Conservation (phyloP, 2,888 invertebrate species). For the Resseliella maxima region DNA sequence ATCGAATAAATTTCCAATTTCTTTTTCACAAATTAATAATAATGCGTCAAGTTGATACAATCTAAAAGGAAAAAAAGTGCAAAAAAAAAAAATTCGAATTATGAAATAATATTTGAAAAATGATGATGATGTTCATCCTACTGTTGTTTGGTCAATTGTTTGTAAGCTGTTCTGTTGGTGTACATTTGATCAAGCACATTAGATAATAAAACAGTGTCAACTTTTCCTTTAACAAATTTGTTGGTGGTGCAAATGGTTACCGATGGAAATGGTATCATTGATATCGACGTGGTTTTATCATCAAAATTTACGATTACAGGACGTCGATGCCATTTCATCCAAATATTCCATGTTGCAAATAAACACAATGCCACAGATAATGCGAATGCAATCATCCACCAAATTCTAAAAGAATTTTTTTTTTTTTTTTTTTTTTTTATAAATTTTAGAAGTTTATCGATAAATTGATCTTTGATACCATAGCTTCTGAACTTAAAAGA, state of each 20-base stretch:
- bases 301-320: constrained; percentile 61
- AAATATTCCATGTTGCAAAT: constrained; percentile 72
- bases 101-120: too few relatives aligned
- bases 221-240: neutral
- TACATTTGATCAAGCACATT: neutral
- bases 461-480: neutral
- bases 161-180: neutral
- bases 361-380: neutral
- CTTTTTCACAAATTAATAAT: too few relatives aligned
- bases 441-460: neutral
- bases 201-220: too few relatives aligned
- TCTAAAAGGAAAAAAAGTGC: too few relatives aligned
- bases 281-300: constrained; percentile 26
- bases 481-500: neutral
- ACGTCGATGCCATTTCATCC: constrained; percentile 77
- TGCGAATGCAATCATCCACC: constrained; percentile 8
- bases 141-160: constrained; percentile 55
- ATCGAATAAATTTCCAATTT: neutral
- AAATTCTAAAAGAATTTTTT: neutral
- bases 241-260: constrained; percentile 72
- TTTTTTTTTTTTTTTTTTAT: too few relatives aligned
- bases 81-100: too few relatives aligned
- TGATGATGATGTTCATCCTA: too few relatives aligned
- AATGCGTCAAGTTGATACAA: too few relatives aligned
- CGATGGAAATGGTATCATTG: constrained; percentile 70